Conservation (phyloP, 2,113 vertebrate species). For the Polyodon spathula region DNA sequence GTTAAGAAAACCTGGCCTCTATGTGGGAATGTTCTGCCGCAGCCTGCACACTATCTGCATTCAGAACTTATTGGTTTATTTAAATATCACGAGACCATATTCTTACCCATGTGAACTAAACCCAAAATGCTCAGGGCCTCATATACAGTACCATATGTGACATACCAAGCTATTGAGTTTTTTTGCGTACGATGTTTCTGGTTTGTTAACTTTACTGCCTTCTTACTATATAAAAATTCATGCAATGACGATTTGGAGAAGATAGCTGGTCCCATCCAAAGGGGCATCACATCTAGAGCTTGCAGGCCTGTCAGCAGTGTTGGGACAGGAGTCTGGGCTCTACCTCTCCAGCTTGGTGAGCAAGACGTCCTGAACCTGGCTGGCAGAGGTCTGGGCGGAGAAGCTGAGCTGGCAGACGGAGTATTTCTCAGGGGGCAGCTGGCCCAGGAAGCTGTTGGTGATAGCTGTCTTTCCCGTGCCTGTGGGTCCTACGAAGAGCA, state of each 20-base stretch:
- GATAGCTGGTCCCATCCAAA: no score
- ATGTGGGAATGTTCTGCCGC: no score
- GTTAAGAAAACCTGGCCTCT: no score
- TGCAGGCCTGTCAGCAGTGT: not conserved
- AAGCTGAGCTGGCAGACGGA: slow-evolving; percentile 65
- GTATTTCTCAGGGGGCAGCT: slow-evolving; percentile 67
- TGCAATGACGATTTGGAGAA: no score
- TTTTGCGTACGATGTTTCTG: slow-evolving; percentile 21
- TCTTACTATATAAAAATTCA: slow-evolving; percentile 30
- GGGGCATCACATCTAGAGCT: not conserved
- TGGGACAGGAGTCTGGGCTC: not conserved
- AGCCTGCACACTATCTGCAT: no score
- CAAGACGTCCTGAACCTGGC: slow-evolving; percentile 55
- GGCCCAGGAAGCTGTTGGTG: slow-evolving; percentile 57
- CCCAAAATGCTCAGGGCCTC: no score
- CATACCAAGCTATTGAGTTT: no score
- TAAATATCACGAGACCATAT: no score
- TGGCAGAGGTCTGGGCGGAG: slow-evolving; percentile 49
- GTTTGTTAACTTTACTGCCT: slow-evolving; percentile 35
- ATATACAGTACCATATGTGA: no score
- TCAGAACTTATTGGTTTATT: no score
- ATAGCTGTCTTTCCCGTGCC: slow-evolving; percentile 53
- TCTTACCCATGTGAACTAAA: no score
- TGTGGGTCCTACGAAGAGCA: slow-evolving; percentile 62
- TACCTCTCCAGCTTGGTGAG: slow-evolving; percentile 60